A percentile compares a stretch with the other conserved stretches of the same genome.
These are phyloP conservation scores for Calliopum simillimum DNA, from an alignment of 2,888 invertebrate species.

Conservation along the genomic window DNA sequence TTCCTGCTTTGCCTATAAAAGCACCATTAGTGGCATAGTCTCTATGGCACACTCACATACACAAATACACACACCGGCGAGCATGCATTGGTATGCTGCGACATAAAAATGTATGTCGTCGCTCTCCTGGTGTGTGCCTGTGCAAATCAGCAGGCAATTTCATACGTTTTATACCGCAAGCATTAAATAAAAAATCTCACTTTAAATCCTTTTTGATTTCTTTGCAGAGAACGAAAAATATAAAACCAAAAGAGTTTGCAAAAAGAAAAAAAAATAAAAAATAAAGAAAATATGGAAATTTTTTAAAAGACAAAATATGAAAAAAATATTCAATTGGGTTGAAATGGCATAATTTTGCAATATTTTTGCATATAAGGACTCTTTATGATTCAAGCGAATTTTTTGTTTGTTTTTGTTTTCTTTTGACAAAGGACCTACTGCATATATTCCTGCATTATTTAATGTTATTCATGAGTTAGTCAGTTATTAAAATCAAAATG, in stretches of 20 bases:
- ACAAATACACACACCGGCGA: not conserved
- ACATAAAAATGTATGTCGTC: not conserved
- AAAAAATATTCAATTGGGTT: not conserved
- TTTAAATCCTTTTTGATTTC: constrained; percentile 22
- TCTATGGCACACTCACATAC: not conserved
- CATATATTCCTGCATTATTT: not conserved
- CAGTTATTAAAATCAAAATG: constrained; percentile 15
- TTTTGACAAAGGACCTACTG: not conserved
- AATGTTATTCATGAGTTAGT: constrained; percentile 28
- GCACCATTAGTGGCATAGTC: constrained; percentile 16
- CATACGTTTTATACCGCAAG: constrained; percentile 1
- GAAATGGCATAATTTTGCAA: constrained; percentile 29
- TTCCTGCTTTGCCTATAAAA: not conserved
- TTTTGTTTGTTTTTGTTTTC: not conserved
- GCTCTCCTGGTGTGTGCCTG: not conserved
- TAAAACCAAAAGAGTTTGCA: not conserved
- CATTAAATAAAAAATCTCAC: not conserved
- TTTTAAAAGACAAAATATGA: not conserved
- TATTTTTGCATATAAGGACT: constrained; percentile 16
- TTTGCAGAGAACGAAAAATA: not conserved
- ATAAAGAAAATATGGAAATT: constrained; percentile 35
- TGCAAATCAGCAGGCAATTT: not conserved
- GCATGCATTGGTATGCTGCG: not conserved
- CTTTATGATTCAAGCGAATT: not conserved
- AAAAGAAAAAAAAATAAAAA: too few species aligned